Conservation (phyloP, 2,888 invertebrate genomes). For the Papilio elwesi region DNA sequence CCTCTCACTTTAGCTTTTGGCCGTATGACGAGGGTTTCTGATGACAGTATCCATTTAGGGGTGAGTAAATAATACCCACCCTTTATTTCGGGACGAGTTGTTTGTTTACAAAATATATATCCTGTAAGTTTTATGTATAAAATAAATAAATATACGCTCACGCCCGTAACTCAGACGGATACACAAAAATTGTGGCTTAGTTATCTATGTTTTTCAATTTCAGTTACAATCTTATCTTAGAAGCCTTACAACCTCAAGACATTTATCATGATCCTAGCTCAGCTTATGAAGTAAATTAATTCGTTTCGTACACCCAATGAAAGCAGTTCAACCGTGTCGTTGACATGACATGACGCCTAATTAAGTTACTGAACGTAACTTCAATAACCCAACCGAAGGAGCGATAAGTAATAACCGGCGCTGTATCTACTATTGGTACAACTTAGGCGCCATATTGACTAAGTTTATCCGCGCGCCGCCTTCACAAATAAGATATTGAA, state of each 20-base stretch:
- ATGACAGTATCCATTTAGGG: too few species aligned
- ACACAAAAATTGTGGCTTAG: too few species aligned
- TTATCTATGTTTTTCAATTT: too few species aligned
- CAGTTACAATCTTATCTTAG: too few species aligned
- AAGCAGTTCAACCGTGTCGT: conserved; percentile 1
- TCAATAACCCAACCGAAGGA: not conserved
- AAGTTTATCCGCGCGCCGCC: not conserved
- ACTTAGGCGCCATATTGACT: conserved; percentile 11
- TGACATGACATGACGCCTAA: conserved; percentile 5
- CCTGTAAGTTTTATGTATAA: too few species aligned
- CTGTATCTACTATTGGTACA: not conserved
- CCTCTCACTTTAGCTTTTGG: too few species aligned
- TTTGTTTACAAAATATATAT: too few species aligned
- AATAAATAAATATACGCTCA: too few species aligned
- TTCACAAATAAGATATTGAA: conserved; percentile 7
- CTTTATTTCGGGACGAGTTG: too few species aligned
- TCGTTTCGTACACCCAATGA: conserved; percentile 3
- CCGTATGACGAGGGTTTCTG: too few species aligned
- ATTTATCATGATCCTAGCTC: not conserved
- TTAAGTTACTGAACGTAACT: conserved; percentile 22
- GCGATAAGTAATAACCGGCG: conserved; percentile 17
- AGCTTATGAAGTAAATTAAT: not conserved
- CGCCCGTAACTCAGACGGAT: too few species aligned
- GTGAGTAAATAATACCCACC: too few species aligned
- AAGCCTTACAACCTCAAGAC: not conserved